Base-by-base conservation (phyloP, 2,888 invertebrate genomes). In the Amorpha juglandis region DNA sequence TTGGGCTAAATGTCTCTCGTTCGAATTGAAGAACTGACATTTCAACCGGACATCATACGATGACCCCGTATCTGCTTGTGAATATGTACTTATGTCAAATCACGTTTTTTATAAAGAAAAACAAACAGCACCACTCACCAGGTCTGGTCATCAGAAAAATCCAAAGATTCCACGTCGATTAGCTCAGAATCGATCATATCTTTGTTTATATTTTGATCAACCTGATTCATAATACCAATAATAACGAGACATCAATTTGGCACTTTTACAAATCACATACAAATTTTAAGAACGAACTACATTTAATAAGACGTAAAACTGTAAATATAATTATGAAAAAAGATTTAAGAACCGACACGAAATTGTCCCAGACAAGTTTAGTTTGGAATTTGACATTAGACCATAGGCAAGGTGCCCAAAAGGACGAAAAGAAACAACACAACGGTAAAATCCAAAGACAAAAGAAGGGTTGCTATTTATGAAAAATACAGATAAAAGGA, bases 81-180 rank as follows among this genome's bases (percentile, higher is more conserved):
- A 16, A 21, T 38, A 19, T 16, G 16, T 9, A 12, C n/a, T 27
- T 11, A 27, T 21, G n/a, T 19, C 11, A 14, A 27, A 48, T 3
- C 33, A 63, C 27, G 16, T 47, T 67, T 64, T 71, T 67, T 69
- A 69, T 74, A 70, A 69, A 64, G 58, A 71, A 69, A 51, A 45
- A 33, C 51, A 33, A 27, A 33, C 33, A 33, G 33, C 9, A 19
- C 67, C 70, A 82, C 94, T 90, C 80, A 95, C 95, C 95, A 95
- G 74, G 94, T 94, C 88, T 95, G 94, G 81, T 94, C 91, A 86
- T 94, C 92, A 70, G 89, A 88, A 84, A 93, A 93, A 86, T 94
- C 91, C 76, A 95, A 86, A 76, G 93, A 87, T 81, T 92, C 91
- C 82, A 95, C 89, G 89, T 95, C 94, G 79, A 95, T 94, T 77